Percentiles rank a stretch among this genome's conserved stretches.
phyloP scores from a whole-genome alignment of 1,140 invertebrate genomes.

The Scaptomyza pallida region DNA sequence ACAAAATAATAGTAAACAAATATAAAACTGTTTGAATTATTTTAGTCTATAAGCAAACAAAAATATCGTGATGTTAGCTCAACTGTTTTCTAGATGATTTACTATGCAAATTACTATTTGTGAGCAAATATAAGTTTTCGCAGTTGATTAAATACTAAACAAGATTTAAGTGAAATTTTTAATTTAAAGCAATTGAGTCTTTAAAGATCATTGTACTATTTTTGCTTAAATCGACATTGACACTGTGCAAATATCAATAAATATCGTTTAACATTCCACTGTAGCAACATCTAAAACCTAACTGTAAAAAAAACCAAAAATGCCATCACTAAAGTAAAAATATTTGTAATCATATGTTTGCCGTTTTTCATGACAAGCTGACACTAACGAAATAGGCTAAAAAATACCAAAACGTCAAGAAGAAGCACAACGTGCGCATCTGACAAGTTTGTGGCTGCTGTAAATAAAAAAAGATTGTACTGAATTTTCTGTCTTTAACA shows the following conservation, averaged over 20 bases:
- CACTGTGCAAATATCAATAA: background rate
- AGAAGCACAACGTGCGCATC: conserved; percentile 59
- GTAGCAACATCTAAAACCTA: background rate
- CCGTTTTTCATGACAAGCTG: conserved; percentile 25
- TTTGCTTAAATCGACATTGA: no score
- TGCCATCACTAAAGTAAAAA: conserved; percentile 13
- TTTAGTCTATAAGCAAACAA: background rate
- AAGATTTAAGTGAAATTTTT: conserved; percentile 16
- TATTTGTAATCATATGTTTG: conserved; percentile 42
- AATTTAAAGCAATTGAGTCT: background rate
- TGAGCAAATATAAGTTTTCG: conserved; percentile 6
- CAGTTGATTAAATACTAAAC: conserved; percentile 34
- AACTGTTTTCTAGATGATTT: conserved; percentile 13
- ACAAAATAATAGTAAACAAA: no score
- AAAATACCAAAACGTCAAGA: conserved; percentile 41
- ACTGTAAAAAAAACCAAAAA: background rate
- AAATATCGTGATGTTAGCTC: conserved; percentile 9
- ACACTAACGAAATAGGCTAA: conserved; percentile 32
- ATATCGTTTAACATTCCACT: background rate
- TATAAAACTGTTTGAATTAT: background rate
- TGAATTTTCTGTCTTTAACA: conserved; percentile 24
- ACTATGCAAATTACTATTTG: conserved; percentile 16
- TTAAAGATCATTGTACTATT: no score
- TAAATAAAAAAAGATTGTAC: conserved; percentile 70
- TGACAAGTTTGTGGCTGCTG: conserved; percentile 42